A percentile compares a stretch with the other conserved stretches of the same genome.
phyloP scores from a whole-genome alignment of 2,797 vertebrate species.

The Bryconaethiops microstoma region DNA sequence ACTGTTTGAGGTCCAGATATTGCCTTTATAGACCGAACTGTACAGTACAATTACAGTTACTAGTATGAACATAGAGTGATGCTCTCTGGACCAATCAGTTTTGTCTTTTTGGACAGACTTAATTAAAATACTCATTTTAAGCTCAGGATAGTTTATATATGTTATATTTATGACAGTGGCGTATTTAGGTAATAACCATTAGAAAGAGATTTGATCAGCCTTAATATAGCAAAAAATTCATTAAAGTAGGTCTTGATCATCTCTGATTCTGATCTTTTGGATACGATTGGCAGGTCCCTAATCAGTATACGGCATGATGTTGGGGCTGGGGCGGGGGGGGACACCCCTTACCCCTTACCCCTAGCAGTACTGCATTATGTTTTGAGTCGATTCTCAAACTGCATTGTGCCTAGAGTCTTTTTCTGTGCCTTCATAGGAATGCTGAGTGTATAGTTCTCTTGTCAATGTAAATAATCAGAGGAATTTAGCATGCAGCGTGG shows the following conservation, averaged over 20 bases:
- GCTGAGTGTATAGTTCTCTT: slow-evolving; percentile 21
- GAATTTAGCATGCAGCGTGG: slow-evolving; percentile 46
- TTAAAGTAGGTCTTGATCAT: not conserved
- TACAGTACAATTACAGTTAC: too few species aligned
- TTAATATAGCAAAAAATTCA: too few species aligned
- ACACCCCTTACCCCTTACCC: not conserved
- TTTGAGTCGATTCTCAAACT: not conserved
- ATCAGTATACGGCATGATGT: not conserved
- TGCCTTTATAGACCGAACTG: too few species aligned
- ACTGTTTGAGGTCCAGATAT: not conserved
- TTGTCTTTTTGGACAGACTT: too few species aligned
- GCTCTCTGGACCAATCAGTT: too few species aligned
- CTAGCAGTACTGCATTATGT: not conserved
- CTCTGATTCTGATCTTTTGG: not conserved
- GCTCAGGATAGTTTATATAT: too few species aligned
- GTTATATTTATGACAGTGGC: too few species aligned
- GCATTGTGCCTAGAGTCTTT: not conserved
- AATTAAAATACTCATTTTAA: too few species aligned
- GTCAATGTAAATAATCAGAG: slow-evolving; percentile 50
- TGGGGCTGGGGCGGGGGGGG: not conserved
- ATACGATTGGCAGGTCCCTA: too few species aligned
- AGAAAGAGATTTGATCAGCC: too few species aligned
- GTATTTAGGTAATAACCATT: too few species aligned
- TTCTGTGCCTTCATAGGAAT: slow-evolving; percentile 1
- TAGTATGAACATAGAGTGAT: too few species aligned